Evolutionary conservation across 1,140 invertebrate species (phyloP).

Genomic region (Panonychus citri): DNA sequence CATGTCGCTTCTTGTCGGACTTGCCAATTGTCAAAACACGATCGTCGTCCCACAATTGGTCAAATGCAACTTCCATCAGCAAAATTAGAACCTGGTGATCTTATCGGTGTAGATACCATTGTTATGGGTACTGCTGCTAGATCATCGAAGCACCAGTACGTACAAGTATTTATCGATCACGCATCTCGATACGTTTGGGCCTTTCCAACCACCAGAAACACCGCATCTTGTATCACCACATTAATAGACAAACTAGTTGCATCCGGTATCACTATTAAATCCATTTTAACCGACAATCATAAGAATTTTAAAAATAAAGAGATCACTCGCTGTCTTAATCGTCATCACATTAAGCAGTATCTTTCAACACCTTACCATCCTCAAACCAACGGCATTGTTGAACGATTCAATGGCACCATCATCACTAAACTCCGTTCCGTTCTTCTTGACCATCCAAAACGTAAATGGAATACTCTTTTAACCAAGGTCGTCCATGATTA

Average conservation of each 20-base stretch:
- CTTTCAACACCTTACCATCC: slow-evolving; percentile 8
- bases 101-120: neutral
- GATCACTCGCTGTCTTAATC: neutral
- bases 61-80: neutral
- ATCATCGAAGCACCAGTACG: neutral
- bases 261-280: slow-evolving; percentile 1
- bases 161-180: neutral
- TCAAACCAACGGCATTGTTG: slow-evolving; percentile 13
- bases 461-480: neutral
- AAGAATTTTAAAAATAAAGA: slow-evolving; percentile 2
- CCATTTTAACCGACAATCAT: slow-evolving; percentile 16
- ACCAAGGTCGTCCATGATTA: neutral
- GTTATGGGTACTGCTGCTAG: neutral
- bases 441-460: neutral
- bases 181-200: neutral
- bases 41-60: neutral
- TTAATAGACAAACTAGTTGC: neutral
- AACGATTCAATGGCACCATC: slow-evolving; percentile 11
- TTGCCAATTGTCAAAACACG: neutral
- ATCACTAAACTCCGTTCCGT: neutral
- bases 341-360: neutral
- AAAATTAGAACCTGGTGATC: neutral
- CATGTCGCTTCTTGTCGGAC: neutral
- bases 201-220: neutral
- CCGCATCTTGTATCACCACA: neutral